These are phyloP conservation scores for Miniopterus natalensis DNA, from an alignment of 2,113 vertebrate genomes.

Conservation along the genomic window DNA sequence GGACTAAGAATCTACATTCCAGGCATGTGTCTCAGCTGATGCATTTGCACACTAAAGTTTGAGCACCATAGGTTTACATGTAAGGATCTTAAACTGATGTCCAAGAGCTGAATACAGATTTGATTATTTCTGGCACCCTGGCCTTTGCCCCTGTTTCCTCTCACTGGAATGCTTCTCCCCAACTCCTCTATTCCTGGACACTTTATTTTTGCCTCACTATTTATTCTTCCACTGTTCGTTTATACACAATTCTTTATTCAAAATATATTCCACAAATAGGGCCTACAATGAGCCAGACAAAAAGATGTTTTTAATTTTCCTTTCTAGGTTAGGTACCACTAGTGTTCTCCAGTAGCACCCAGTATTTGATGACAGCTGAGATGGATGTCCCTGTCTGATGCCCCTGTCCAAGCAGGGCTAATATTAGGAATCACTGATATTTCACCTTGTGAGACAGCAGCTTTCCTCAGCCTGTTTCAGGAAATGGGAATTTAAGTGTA, in stretches of 20 bases:
- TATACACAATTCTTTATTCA: constrained; percentile 33
- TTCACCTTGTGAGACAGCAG: background rate
- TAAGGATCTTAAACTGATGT: background rate
- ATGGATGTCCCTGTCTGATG: background rate
- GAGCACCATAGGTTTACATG: background rate
- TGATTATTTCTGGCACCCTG: background rate
- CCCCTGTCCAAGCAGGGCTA: background rate
- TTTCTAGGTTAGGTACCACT: background rate
- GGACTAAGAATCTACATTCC: background rate
- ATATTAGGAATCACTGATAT: background rate
- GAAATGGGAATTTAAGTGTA: background rate
- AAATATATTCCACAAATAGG: background rate
- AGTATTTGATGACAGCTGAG: background rate
- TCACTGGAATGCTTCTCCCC: background rate
- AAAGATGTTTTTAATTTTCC: background rate
- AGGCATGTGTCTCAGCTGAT: background rate
- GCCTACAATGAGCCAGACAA: background rate
- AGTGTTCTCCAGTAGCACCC: background rate
- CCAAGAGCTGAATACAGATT: background rate
- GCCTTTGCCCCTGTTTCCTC: background rate
- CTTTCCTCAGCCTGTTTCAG: constrained; percentile 18
- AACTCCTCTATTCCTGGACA: background rate
- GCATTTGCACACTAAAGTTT: background rate
- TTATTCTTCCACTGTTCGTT: background rate
- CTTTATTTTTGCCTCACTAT: background rate